Evolutionary conservation across 1,140 invertebrate genomes (phyloP), one percentile per base, ranked within the genome.

Genomic region (Diplogasteroides magnus): DNA sequence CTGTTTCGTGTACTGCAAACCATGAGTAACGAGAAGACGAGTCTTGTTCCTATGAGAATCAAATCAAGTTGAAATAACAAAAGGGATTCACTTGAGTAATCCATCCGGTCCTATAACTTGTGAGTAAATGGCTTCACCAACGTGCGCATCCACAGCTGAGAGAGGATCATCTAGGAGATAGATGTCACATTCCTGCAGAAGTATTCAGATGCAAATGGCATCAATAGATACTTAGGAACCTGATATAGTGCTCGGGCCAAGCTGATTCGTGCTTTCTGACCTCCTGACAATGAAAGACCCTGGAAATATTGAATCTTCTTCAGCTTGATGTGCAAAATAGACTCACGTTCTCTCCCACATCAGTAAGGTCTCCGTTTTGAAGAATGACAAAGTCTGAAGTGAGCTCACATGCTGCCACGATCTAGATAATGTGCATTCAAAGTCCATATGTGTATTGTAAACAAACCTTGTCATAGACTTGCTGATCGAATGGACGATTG

Each of bases 121-220:
- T 25, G 78, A 69, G 60, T 81, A 80, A 2, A 80, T 57, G 28
- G 75, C 77, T 69, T 74, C 71, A 48, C 86, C 88, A 23, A 97
- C 94, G 83, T 97, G 93, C 48, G 90, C 89, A 83, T 97, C 94
- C 2, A 98, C 91, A 11, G 94, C 93, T 80, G 92, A 94, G n/a
- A 98, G 86, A 1, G 94, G 94, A 88, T 98, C 94, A 83, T 98
- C 95, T 74, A 98, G 85, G 76, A 92, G 89, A 83, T 94, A 95
- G 60, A 94, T 86, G 77, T 91, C 89, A 15, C 83, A 78, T 80
- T 98, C 92, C 0, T 90, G 88, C 6, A 48, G 37, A 48, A 48
- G 6, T 48, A 11, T 19, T 83, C 6, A 48, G 19, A 48, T 48
- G 37, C 37, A 11, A 48, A 48, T 11, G 6, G 6, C 19, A 48